Evolutionary conservation across 1,140 invertebrate species (phyloP).

Genomic region (Diachasma alloeum): DNA sequence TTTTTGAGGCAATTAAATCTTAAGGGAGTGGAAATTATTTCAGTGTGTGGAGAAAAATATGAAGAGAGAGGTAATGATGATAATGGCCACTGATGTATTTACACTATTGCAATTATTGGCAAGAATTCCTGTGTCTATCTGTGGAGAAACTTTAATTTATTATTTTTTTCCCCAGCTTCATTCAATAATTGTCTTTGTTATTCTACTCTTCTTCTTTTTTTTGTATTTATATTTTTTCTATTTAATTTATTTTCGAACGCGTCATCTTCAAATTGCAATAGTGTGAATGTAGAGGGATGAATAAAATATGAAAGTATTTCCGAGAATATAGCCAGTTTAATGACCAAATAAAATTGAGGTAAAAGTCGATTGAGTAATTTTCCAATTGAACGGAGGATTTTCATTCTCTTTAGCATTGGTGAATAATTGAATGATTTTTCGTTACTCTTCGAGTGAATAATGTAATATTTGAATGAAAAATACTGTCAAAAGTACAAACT

Average conservation of each 20-base stretch:
- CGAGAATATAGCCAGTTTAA: conserved; percentile 40
- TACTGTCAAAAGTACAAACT: conserved; percentile 46
- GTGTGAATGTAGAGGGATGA: background rate
- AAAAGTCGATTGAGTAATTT: background rate
- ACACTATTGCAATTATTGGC: background rate
- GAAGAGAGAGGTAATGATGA: background rate
- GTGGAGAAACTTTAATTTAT: conserved; percentile 11
- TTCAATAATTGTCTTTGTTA: background rate
- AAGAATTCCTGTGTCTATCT: conserved; percentile 1
- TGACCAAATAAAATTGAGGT: too few relatives aligned
- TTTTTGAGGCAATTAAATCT: background rate
- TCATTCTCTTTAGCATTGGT: background rate
- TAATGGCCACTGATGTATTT: conserved; percentile 10
- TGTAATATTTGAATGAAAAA: conserved; percentile 13
- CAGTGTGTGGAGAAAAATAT: background rate
- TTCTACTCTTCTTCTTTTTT: background rate
- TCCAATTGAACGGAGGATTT: background rate
- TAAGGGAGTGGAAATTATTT: background rate
- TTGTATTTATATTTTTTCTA: conserved; percentile 8
- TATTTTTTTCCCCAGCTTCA: background rate
- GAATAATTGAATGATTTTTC: background rate
- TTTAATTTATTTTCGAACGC: conserved; percentile 20
- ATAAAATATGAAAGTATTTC: conserved; percentile 28
- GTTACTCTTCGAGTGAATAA: background rate
- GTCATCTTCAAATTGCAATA: background rate